These are phyloP conservation scores for Ranitomeya imitator DNA, from an alignment of 2,113 vertebrate genomes.

Conservation along the genomic window DNA sequence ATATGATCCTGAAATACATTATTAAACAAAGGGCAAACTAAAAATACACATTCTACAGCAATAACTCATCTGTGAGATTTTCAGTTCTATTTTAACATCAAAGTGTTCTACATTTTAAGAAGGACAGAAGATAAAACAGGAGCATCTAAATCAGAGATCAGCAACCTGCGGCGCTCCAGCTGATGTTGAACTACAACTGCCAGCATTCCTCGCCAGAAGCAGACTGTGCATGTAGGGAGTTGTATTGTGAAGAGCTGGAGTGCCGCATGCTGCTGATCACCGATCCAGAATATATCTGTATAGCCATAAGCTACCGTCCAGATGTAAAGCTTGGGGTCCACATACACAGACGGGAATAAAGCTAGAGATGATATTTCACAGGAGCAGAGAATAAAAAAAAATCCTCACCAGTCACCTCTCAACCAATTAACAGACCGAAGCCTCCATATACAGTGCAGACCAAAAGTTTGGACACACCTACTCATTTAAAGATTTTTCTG, in stretches of 20 bases:
- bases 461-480: no score
- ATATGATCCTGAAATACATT: not conserved
- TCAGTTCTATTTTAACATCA: not conserved
- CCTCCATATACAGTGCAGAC: no score
- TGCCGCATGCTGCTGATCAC: no score
- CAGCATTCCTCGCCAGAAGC: no score
- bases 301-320: not conserved
- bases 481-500: no score
- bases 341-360: not conserved
- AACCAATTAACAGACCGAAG: not conserved
- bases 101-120: not conserved
- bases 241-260: no score
- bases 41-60: not conserved
- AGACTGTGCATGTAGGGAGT: no score
- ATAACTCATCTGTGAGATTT: not conserved
- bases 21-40: not conserved
- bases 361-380: not conserved
- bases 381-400: not conserved
- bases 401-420: no score
- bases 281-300: no score
- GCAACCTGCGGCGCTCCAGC: no score
- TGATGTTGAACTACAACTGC: no score
- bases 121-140: not conserved
- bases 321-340: not conserved
- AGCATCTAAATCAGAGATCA: not conserved